A percentile compares a stretch with the other conserved stretches of the same genome.
Conservation (phyloP, 2,888 invertebrate genomes). For the Dicyrtoma fusca region DNA sequence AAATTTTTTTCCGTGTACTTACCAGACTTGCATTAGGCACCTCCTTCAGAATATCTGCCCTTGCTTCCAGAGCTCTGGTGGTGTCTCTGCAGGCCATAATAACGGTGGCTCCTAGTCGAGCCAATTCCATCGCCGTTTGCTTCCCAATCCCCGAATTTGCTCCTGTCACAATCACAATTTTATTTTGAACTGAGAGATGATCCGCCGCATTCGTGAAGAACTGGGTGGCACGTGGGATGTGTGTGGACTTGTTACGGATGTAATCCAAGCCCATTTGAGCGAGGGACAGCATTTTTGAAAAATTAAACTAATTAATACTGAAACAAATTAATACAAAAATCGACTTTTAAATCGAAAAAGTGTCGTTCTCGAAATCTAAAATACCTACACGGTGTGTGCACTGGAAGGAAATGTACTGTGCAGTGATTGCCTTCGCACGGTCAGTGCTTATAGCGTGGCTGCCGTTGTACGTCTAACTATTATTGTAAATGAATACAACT, state of each 20-base stretch:
- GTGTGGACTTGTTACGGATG: background rate
- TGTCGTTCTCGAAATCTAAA: too few relatives aligned
- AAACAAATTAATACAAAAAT: too few relatives aligned
- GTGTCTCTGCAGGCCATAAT: conserved; percentile 31
- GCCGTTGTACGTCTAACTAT: too few relatives aligned
- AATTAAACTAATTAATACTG: too few relatives aligned
- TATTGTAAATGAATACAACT: too few relatives aligned
- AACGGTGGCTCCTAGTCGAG: background rate
- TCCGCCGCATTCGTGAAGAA: background rate
- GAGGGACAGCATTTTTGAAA: background rate
- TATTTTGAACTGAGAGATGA: background rate
- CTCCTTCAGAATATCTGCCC: conserved; percentile 7
- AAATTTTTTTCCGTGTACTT: background rate
- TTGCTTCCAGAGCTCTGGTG: conserved; percentile 14
- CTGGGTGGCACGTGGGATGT: background rate
- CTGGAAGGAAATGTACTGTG: too few relatives aligned
- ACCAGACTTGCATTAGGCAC: conserved; percentile 24
- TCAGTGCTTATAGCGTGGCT: too few relatives aligned
- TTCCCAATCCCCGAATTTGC: conserved; percentile 31
- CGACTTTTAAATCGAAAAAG: too few relatives aligned
- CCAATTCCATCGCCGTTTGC: conserved; percentile 25
- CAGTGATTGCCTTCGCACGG: too few relatives aligned
- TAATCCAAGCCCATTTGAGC: conserved; percentile 6
- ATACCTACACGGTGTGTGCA: too few relatives aligned
- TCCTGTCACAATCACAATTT: conserved; percentile 27